A percentile compares a stretch with the other conserved stretches of the same genome.
Evolutionary conservation across 2,113 vertebrate genomes (phyloP).

Genomic region (Lepisosteus oculatus): DNA sequence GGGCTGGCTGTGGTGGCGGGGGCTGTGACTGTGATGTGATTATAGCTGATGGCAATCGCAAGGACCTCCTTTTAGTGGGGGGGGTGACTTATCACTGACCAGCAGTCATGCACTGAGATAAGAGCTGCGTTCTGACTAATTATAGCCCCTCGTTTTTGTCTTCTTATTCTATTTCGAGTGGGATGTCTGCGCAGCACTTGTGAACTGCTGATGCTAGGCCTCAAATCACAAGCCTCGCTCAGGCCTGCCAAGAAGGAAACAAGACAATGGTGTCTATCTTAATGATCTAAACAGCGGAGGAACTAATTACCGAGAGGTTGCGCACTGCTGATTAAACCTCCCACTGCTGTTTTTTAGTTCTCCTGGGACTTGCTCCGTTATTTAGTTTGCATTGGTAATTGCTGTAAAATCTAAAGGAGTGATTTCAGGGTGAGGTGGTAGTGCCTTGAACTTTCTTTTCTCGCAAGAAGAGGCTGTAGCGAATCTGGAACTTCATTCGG

Average conservation of each 20-base stretch:
- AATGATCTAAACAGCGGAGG: slow-evolving; percentile 11
- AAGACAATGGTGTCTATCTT: slow-evolving; percentile 22
- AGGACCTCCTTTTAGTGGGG: neutral
- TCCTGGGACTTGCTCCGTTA: neutral
- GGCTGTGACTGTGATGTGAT: slow-evolving; percentile 2
- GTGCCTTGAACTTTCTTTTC: too few relatives aligned
- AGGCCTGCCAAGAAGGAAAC: slow-evolving; percentile 17
- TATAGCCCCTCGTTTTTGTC: slow-evolving; percentile 16
- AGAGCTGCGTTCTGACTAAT: slow-evolving; percentile 14
- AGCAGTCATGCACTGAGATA: slow-evolving; percentile 9
- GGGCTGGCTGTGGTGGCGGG: slow-evolving; percentile 33
- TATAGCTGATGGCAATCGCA: neutral
- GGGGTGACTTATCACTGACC: slow-evolving; percentile 19
- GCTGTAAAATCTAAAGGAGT: too few relatives aligned
- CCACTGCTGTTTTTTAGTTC: neutral
- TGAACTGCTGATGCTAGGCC: slow-evolving; percentile 23
- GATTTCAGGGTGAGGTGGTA: too few relatives aligned
- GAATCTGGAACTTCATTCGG: too few relatives aligned
- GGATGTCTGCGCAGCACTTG: too few relatives aligned
- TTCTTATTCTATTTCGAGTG: slow-evolving; percentile 7
- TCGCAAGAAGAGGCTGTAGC: too few relatives aligned
- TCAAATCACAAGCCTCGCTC: slow-evolving; percentile 19
- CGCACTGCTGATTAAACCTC: slow-evolving; percentile 17
- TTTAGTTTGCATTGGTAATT: too few relatives aligned
- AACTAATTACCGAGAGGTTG: slow-evolving; percentile 3